phyloP scores from a whole-genome alignment of 2,113 vertebrate genomes.

The Hippocampus zosterae region DNA sequence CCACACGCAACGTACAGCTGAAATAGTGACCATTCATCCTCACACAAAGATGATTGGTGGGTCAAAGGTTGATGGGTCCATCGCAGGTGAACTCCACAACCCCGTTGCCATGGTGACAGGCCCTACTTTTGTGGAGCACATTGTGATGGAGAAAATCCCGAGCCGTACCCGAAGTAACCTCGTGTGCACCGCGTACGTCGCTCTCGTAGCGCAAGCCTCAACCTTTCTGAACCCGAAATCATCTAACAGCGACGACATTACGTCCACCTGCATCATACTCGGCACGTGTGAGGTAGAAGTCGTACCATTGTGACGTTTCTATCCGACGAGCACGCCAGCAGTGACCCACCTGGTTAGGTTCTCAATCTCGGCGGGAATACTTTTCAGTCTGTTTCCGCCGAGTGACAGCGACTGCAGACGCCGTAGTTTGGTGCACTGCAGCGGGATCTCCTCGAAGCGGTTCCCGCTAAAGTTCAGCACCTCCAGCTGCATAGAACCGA shows the following conservation, averaged over 20 bases:
- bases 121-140: background rate
- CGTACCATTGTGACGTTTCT: accelerated
- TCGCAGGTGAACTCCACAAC: background rate
- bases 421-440: slow-evolving; percentile 76
- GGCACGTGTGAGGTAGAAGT: background rate
- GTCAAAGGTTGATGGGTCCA: background rate
- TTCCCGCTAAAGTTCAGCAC: slow-evolving; percentile 93
- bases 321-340: background rate
- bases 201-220: background rate
- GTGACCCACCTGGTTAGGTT: slow-evolving; percentile 79
- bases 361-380: slow-evolving; percentile 88
- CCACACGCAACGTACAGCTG: background rate
- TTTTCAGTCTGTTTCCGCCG: slow-evolving; percentile 90
- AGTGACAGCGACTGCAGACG: slow-evolving; percentile 88
- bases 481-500: slow-evolving; percentile 80
- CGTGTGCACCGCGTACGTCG: background rate
- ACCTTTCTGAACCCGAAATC: background rate
- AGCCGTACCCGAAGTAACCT: background rate
- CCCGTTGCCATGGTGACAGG: background rate
- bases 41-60: background rate
- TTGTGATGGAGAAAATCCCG: background rate
- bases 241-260: background rate
- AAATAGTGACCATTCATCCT: background rate
- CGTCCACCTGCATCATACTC: background rate
- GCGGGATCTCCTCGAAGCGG: slow-evolving; percentile 84